These are phyloP conservation scores for Aplodontia rufa DNA, from an alignment of 2,113 vertebrate species.

Conservation along the genomic window DNA sequence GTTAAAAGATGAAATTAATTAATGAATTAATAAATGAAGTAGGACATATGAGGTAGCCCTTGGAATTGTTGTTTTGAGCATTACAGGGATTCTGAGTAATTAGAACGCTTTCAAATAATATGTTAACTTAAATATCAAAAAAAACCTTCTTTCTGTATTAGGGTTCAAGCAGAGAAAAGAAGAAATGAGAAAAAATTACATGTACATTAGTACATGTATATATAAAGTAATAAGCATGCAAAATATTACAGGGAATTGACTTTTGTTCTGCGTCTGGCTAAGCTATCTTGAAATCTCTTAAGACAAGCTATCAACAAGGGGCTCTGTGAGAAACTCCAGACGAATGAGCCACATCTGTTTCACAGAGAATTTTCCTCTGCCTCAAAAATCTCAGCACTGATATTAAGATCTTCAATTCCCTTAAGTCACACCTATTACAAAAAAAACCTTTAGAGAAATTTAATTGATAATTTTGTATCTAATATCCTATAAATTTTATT, in stretches of 20 bases:
- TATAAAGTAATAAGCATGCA: too few species aligned
- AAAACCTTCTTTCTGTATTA: neutral
- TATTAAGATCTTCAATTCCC: neutral
- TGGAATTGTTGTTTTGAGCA: neutral
- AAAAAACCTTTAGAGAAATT: too few species aligned
- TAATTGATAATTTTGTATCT: neutral
- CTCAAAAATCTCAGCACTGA: neutral
- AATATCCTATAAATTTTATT: neutral
- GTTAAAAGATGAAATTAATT: neutral
- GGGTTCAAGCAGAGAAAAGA: neutral
- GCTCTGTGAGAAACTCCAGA: neutral
- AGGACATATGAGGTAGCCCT: neutral
- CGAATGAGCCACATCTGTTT: neutral
- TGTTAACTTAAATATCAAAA: neutral
- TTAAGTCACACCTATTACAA: neutral
- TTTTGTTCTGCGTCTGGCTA: neutral
- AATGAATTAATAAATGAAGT: neutral
- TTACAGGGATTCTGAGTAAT: neutral
- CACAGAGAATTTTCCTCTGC: neutral
- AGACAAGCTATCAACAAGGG: neutral
- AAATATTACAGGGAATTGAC: neutral
- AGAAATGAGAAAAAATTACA: too few species aligned
- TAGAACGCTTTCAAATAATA: neutral
- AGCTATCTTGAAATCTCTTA: neutral
- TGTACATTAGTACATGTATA: neutral